Evolutionary conservation across 1,140 invertebrate genomes (phyloP).

Genomic region (Drosophila triauraria): DNA sequence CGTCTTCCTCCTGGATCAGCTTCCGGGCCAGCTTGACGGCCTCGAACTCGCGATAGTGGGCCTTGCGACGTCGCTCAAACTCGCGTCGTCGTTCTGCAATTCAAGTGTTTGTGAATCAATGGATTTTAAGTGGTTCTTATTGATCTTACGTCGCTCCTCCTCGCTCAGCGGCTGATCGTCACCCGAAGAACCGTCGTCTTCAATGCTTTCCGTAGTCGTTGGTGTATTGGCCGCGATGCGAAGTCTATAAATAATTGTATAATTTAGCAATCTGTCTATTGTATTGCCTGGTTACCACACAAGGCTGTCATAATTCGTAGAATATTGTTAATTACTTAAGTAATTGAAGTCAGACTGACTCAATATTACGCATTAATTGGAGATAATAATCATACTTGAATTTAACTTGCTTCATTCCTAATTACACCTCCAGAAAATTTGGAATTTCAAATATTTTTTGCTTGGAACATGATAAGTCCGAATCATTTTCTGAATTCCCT

Average conservation of each 20-base stretch:
- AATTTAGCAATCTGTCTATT: conserved; percentile 1
- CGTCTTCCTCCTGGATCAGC: conserved; percentile 95
- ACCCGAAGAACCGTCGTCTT: conserved; percentile 87
- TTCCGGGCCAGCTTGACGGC: conserved; percentile 96
- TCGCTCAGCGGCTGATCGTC: conserved; percentile 89
- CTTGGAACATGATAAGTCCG: not conserved
- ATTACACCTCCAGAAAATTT: not conserved
- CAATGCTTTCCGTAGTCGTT: conserved; percentile 86
- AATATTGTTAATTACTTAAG: conserved; percentile 12
- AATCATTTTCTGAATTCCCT: conserved; percentile 10
- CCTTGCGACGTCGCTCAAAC: conserved; percentile 96
- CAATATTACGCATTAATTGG: conserved; percentile 4
- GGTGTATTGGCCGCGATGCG: conserved; percentile 84
- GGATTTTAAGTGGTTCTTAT: not conserved
- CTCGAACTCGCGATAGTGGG: conserved; percentile 99
- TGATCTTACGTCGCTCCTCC: conserved; percentile 86
- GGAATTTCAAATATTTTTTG: not conserved
- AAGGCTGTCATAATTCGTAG: conserved; percentile 8
- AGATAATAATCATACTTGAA: conserved; percentile 12
- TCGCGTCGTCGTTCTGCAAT: conserved; percentile 89
- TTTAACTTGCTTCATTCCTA: conserved; percentile 6
- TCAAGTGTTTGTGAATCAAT: conserved; percentile 27
- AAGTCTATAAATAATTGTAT: conserved; percentile 74
- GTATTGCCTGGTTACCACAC: not conserved
- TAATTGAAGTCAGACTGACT: conserved; percentile 11